Evolutionary conservation across 1,140 invertebrate genomes (phyloP).

Genomic region (Elymnias hypermnestra): DNA sequence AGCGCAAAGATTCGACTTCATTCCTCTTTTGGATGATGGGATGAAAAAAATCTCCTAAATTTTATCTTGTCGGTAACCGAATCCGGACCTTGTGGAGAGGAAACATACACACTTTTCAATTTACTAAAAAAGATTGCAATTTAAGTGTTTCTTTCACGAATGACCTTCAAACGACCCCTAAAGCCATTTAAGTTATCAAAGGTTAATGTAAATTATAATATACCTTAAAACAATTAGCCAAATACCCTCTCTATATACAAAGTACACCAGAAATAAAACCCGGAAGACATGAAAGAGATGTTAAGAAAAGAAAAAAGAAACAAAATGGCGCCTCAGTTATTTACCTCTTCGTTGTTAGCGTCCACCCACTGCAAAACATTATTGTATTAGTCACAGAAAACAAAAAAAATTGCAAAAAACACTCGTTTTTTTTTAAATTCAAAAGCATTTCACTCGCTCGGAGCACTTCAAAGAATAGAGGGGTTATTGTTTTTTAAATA

Average conservation of each 20-base stretch:
- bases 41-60: no score
- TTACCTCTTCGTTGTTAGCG: constrained; percentile 80
- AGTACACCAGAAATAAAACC: constrained; percentile 6
- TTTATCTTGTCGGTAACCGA: no score
- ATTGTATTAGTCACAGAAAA: constrained; percentile 60
- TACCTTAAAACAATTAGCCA: constrained; percentile 8
- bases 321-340: constrained; percentile 14
- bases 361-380: constrained; percentile 80
- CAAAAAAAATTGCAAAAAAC: constrained; percentile 26
- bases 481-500: not conserved
- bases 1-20: no score
- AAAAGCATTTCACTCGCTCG: constrained; percentile 48
- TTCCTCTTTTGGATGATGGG: no score
- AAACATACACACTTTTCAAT: no score
- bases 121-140: no score
- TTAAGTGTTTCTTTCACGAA: no score
- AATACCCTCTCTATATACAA: constrained; percentile 13
- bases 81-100: no score
- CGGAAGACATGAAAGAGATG: constrained; percentile 4
- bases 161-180: no score
- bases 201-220: no score
- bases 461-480: not conserved
- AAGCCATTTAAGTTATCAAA: no score
- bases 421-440: constrained; percentile 19
- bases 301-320: not conserved